Evolutionary conservation across 2,113 vertebrate genomes (phyloP).

Genomic region (Ranitomeya imitator): DNA sequence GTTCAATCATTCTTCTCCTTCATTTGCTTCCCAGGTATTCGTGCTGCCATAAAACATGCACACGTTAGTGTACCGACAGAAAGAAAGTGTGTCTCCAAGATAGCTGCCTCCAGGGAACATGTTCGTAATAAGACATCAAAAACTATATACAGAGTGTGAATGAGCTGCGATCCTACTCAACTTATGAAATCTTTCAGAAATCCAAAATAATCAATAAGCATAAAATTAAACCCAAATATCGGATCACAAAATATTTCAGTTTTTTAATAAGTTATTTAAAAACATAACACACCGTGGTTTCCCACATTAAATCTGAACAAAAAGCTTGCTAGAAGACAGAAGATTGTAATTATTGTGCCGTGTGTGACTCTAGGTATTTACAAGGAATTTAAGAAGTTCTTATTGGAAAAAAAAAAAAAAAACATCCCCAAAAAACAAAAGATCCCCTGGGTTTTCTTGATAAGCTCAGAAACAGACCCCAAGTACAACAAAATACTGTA

Average conservation of each 20-base stretch:
- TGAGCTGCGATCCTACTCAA: too few species aligned
- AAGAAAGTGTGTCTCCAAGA: too few species aligned
- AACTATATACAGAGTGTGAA: too few species aligned
- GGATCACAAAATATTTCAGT: neutral
- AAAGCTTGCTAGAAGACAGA: neutral
- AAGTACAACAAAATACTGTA: neutral
- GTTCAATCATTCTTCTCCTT: too few species aligned
- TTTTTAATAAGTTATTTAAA: slow-evolving; percentile 23
- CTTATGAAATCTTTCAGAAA: too few species aligned
- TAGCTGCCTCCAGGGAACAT: too few species aligned
- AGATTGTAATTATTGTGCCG: neutral
- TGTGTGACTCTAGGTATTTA: neutral
- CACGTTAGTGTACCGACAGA: too few species aligned
- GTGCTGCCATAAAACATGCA: too few species aligned
- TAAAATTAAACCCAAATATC: too few species aligned
- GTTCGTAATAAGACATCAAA: too few species aligned
- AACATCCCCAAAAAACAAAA: neutral
- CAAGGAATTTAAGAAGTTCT: neutral
- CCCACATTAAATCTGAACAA: neutral
- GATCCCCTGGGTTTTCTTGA: neutral
- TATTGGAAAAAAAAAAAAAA: neutral
- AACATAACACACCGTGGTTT: neutral
- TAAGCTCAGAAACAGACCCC: neutral
- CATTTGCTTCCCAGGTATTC: too few species aligned
- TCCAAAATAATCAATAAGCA: too few species aligned